phyloP scores from a whole-genome alignment of 2,113 vertebrate species.

The rat (Rattus norvegicus) region DNA sequence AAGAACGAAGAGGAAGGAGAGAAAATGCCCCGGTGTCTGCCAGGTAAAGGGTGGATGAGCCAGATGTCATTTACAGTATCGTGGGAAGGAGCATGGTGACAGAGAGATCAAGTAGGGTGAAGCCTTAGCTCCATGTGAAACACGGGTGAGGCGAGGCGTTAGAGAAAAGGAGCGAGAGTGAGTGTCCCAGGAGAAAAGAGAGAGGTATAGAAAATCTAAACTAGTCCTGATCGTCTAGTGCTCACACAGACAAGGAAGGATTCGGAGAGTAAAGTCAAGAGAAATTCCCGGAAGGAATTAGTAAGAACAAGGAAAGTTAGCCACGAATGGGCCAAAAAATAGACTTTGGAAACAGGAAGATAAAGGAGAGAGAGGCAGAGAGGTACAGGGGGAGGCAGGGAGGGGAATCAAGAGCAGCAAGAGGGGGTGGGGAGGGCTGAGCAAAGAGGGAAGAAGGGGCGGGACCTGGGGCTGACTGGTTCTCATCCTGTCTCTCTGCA shows the following conservation, averaged over 20 bases:
- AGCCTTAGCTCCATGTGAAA: not conserved
- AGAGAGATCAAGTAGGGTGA: not conserved
- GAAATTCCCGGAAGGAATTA: not conserved
- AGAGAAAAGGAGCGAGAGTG: not conserved
- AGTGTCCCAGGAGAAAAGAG: not conserved
- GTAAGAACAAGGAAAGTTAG: not conserved
- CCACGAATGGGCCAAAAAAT: not conserved
- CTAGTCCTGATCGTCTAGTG: not conserved
- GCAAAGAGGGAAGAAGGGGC: not conserved
- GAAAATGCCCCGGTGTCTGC: constrained; percentile 85
- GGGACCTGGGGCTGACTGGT: not conserved
- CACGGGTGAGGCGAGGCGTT: not conserved
- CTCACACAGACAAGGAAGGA: not conserved
- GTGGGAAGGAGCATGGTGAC: not conserved
- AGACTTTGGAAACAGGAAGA: not conserved
- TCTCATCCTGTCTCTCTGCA: constrained; percentile 72
- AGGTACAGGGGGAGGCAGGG: not conserved
- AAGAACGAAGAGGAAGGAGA: constrained; percentile 74
- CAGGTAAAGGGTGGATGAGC: constrained; percentile 81
- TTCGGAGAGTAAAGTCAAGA: not conserved
- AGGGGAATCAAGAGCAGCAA: not conserved
- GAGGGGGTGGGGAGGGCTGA: not conserved
- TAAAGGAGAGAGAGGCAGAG: not conserved
- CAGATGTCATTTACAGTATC: not conserved
- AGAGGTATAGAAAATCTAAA: not conserved